A percentile compares a stretch with the other conserved stretches of the same genome.
These are phyloP conservation scores for Xestobium rufovillosum DNA, from an alignment of 2,888 invertebrate species.

Conservation along the genomic window DNA sequence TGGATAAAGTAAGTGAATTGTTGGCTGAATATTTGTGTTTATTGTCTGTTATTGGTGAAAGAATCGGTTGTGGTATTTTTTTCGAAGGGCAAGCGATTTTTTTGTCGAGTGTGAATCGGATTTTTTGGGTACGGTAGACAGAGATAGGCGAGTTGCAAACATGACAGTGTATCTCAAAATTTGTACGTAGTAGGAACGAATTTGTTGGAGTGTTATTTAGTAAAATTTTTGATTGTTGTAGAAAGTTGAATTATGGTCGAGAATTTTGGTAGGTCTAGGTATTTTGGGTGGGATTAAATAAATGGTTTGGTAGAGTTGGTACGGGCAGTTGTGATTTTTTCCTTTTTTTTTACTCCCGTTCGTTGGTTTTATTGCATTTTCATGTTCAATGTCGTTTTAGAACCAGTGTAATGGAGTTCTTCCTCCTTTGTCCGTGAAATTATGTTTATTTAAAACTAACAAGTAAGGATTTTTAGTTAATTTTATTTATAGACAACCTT, in stretches of 20 bases:
- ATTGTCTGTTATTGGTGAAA: no score
- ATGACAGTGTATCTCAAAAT: slow-evolving; percentile 31
- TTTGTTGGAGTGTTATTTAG: slow-evolving; percentile 19
- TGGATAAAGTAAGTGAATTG: no score
- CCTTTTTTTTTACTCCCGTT: slow-evolving; percentile 29
- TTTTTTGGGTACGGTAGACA: slow-evolving; percentile 33
- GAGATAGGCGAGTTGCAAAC: slow-evolving; percentile 30
- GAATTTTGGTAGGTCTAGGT: slow-evolving; percentile 15
- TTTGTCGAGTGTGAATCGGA: slow-evolving; percentile 37
- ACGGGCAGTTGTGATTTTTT: slow-evolving; percentile 23
- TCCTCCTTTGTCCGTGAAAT: slow-evolving; percentile 29
- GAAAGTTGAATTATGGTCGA: slow-evolving; percentile 12
- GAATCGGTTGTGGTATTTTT: slow-evolving; percentile 26
- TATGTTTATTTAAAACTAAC: slow-evolving; percentile 12
- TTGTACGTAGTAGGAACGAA: slow-evolving; percentile 17
- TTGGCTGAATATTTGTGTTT: no score
- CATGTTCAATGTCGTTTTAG: slow-evolving; percentile 34
- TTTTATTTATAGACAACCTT: no score
- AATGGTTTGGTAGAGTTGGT: slow-evolving; percentile 9
- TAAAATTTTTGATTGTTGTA: slow-evolving; percentile 14
- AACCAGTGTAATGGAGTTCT: slow-evolving; percentile 33
- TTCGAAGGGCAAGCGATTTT: slow-evolving; percentile 14
- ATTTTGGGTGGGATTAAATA: slow-evolving; percentile 26
- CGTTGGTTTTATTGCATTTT: slow-evolving; percentile 36
- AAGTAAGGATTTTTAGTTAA: no score